phyloP scores from a whole-genome alignment of 1,140 invertebrate species.

The Tetramorium simillimum region DNA sequence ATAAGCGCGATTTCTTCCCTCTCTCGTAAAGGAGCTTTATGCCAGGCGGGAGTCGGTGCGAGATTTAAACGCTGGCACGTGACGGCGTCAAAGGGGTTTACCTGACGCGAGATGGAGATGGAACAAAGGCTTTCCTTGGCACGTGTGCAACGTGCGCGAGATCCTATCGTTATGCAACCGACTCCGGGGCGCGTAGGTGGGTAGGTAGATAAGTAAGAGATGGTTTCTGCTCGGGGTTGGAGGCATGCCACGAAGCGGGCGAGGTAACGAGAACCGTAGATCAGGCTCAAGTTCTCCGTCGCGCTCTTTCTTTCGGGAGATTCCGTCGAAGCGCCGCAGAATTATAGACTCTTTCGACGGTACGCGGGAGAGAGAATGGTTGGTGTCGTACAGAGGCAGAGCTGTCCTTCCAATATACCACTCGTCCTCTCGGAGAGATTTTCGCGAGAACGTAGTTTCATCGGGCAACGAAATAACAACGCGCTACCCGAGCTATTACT shows the following conservation, averaged over 20 bases:
- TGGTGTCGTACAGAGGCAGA: conserved; percentile 2
- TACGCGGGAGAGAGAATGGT: conserved; percentile 3
- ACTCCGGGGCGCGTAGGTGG: neutral
- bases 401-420: neutral
- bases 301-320: conserved; percentile 50
- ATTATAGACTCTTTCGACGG: conserved; percentile 53
- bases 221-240: conserved; percentile 20
- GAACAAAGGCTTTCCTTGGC: conserved; percentile 45
- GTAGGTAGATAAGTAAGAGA: conserved; percentile 15
- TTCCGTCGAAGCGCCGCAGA: conserved; percentile 46
- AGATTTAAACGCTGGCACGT: conserved; percentile 54
- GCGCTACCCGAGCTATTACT: conserved; percentile 3
- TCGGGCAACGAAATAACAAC: neutral
- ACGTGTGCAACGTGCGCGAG: conserved; percentile 54
- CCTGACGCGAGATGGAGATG: conserved; percentile 45
- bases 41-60: conserved; percentile 5
- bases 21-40: conserved; percentile 19
- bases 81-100: conserved; percentile 47
- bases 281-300: conserved; percentile 52
- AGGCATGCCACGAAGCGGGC: conserved; percentile 39
- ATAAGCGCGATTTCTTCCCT: conserved; percentile 22
- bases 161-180: conserved; percentile 59
- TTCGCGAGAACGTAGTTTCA: neutral
- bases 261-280: conserved; percentile 53
- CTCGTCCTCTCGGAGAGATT: neutral